A percentile compares a stretch with the other conserved stretches of the same genome.
These are phyloP conservation scores for Dipus sagitta DNA, from an alignment of 2,797 vertebrate genomes.

Conservation along the genomic window DNA sequence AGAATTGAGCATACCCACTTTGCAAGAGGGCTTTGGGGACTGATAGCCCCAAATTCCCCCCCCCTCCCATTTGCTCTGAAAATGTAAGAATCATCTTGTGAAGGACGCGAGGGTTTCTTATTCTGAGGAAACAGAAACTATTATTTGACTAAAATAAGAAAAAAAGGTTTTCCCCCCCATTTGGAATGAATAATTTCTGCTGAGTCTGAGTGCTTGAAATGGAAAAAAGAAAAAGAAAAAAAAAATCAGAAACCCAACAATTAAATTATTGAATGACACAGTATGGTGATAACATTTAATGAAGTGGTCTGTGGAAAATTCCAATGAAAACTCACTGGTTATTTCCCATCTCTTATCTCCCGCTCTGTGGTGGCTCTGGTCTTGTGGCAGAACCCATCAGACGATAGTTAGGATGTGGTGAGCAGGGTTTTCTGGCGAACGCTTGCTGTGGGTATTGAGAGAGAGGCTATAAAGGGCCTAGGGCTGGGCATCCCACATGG, in stretches of 20 bases:
- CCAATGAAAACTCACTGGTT: not conserved
- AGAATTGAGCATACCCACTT: not conserved
- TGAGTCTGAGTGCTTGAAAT: constrained; percentile 37
- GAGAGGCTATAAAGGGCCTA: not conserved
- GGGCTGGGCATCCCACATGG: not conserved
- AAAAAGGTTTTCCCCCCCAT: not conserved
- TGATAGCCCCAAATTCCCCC: not conserved
- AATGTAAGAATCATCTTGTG: not conserved
- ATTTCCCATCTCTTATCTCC: not conserved
- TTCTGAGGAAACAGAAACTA: constrained; percentile 66
- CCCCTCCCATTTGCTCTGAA: not conserved
- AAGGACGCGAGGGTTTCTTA: not conserved
- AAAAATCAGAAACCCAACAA: not conserved
- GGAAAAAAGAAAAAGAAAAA: not conserved
- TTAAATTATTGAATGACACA: not conserved
- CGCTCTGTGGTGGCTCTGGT: not conserved
- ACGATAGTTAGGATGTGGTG: too few relatives aligned
- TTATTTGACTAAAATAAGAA: constrained; percentile 58
- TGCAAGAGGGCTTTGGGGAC: not conserved
- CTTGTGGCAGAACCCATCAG: not conserved
- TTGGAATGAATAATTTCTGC: constrained; percentile 66
- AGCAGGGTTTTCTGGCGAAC: not conserved
- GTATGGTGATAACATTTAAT: not conserved
- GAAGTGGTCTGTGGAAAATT: not conserved
- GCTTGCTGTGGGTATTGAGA: not conserved